Evolutionary conservation across 2,888 invertebrate genomes (phyloP), one percentile per base, ranked within the genome.

Genomic region (Lordiphosa fenestrarum): DNA sequence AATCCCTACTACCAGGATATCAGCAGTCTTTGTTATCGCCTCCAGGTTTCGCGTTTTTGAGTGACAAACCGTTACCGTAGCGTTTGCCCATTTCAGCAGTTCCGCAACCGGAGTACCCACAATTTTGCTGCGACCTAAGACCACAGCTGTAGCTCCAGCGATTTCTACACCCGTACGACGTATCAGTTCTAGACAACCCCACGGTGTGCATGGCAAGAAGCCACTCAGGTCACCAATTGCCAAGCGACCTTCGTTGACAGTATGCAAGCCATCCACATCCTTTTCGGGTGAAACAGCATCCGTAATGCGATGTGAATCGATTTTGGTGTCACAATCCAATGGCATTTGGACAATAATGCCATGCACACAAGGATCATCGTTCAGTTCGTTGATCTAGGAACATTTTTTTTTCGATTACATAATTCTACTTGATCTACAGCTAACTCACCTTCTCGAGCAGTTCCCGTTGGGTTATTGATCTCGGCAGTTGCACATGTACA

Each of bases 271-370:
- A 90, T 98, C 98, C 13, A 98, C 98, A 91, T 98, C 98, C 90
- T 99, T 99, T 42, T 92, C 92, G 0, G 97, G 95, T 0, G 93
- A 92, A 4, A 99, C 98, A 4, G 94, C 91, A 86, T 99, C 97
- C 0, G 97, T 95, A 76, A 98, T 92, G 53, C 94, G 91, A 88
- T 96, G 94, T 0, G 96, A 93, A 90, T 99, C 95, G 66, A 99
- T 98, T 74, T 92, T 87, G 76, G 94, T 93, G 0, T 92, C 92
- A 33, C 94, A 93, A 88, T 99, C 99, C 62, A 99, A 90, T 0
- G 99, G 99, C 94, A 97, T 95, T 91, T 98, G 98, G 0, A 98
- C 97, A 75, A 98, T 98, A 85, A 98, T 97, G 52, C 98, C 98
- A 89, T 98, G 98, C 37, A 98, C 93, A 9, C 90, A 90, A 0